Percentiles rank a stretch among this genome's conserved stretches.
Conservation (phyloP, 1,140 invertebrate genomes). For the Atta texana region DNA sequence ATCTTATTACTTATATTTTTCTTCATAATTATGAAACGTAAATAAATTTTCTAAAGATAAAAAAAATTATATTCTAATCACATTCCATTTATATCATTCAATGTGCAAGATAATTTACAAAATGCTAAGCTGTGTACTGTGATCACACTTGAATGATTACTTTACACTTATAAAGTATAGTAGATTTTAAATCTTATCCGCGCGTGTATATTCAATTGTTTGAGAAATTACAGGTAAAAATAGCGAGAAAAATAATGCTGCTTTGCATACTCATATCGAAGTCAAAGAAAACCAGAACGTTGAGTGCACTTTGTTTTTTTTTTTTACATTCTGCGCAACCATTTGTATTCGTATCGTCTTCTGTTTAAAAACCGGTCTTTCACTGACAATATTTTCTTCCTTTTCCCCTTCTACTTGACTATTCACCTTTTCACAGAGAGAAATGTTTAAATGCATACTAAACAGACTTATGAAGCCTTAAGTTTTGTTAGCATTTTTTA, state of each 20-base stretch:
- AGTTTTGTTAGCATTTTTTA: neutral
- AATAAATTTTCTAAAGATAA: neutral
- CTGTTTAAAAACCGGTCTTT: constrained; percentile 10
- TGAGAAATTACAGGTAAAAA: neutral
- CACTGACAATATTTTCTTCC: neutral
- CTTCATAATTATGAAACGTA: neutral
- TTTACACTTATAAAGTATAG: neutral
- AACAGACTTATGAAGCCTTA: neutral
- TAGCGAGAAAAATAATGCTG: constrained; percentile 22
- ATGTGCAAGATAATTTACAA: neutral
- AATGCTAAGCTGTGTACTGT: neutral
- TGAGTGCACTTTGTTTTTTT: neutral
- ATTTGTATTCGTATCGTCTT: neutral
- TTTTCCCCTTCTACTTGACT: neutral
- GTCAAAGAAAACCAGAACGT: constrained; percentile 57
- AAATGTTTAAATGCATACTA: constrained; percentile 5
- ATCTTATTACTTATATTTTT: neutral
- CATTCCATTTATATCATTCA: neutral
- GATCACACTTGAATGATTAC: neutral
- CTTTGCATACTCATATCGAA: constrained; percentile 11
- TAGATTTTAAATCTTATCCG: neutral
- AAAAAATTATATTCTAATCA: neutral
- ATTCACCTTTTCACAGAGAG: neutral
- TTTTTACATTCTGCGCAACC: neutral
- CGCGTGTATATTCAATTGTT: neutral